Percentiles rank a stretch among this genome's conserved stretches.
Conservation (phyloP, 2,888 invertebrate genomes). For the Erebia ligea region DNA sequence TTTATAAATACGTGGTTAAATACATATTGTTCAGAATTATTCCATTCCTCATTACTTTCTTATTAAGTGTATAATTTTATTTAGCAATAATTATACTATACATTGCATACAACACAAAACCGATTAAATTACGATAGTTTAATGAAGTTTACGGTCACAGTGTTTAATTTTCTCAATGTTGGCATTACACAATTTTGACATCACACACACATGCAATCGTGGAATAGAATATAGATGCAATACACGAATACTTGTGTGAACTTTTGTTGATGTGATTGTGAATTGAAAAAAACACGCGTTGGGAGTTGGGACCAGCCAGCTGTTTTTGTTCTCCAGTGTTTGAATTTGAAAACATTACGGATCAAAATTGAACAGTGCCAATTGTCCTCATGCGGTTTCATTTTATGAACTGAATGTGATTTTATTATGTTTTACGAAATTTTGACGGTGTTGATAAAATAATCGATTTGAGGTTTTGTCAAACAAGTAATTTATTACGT, state of each 20-base stretch:
- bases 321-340: slow-evolving; percentile 72
- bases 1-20: no score
- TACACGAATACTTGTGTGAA: neutral
- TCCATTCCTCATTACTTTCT: neutral
- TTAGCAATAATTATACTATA: neutral
- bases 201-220: no score
- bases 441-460: slow-evolving; percentile 55
- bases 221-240: no score
- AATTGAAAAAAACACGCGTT: slow-evolving; percentile 58
- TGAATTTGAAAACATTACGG: slow-evolving; percentile 61
- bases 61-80: neutral
- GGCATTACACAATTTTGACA: neutral
- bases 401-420: slow-evolving; percentile 62
- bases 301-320: slow-evolving; percentile 65
- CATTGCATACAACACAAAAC: neutral
- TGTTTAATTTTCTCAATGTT: slow-evolving; percentile 10
- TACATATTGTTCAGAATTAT: no score
- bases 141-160: no score
- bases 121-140: neutral
- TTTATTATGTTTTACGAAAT: slow-evolving; percentile 58
- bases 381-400: slow-evolving; percentile 61
- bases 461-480: slow-evolving; percentile 73
- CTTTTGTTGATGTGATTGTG: slow-evolving; percentile 26
- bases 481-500: slow-evolving; percentile 59
- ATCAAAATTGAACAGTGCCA: slow-evolving; percentile 79